phyloP scores from a whole-genome alignment of 2,888 invertebrate genomes.

The Xanthostigma xanthostigma region DNA sequence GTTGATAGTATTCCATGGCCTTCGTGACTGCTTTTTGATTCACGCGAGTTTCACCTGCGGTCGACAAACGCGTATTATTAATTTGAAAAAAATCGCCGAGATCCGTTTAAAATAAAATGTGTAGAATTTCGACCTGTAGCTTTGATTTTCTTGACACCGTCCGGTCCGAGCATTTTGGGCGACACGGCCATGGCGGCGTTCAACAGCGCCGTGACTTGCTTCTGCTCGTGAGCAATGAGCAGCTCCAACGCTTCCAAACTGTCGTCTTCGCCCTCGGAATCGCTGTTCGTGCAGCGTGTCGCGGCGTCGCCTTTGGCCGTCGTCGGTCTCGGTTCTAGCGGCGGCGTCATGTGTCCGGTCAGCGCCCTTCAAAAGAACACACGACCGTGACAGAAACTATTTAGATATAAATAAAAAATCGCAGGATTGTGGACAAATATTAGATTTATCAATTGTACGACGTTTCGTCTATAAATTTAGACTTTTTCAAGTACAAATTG shows the following conservation, averaged over 20 bases:
- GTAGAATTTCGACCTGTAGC: constrained; percentile 19
- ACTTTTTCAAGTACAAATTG: no score
- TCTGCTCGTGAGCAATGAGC: constrained; percentile 50
- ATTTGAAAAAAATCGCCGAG: background rate
- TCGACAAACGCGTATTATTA: background rate
- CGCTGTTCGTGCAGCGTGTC: constrained; percentile 6
- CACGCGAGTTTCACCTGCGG: constrained; percentile 41
- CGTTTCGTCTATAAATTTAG: no score
- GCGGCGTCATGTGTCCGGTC: constrained; percentile 54
- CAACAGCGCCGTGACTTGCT: constrained; percentile 45
- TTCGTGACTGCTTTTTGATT: constrained; percentile 43
- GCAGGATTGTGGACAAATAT: no score
- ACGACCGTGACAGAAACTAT: no score
- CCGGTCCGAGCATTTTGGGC: constrained; percentile 42
- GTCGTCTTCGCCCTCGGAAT: constrained; percentile 22
- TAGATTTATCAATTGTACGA: no score
- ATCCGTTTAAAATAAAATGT: constrained; percentile 21
- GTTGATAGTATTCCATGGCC: constrained; percentile 54
- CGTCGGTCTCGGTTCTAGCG: constrained; percentile 28
- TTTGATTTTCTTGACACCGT: constrained; percentile 42
- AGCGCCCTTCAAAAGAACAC: constrained; percentile 45
- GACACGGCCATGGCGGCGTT: constrained; percentile 41
- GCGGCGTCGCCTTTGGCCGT: constrained; percentile 19
- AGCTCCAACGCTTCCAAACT: constrained; percentile 42
- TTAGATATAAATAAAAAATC: no score